phyloP scores from a whole-genome alignment of 2,113 vertebrate genomes.

The Passer montanus region DNA sequence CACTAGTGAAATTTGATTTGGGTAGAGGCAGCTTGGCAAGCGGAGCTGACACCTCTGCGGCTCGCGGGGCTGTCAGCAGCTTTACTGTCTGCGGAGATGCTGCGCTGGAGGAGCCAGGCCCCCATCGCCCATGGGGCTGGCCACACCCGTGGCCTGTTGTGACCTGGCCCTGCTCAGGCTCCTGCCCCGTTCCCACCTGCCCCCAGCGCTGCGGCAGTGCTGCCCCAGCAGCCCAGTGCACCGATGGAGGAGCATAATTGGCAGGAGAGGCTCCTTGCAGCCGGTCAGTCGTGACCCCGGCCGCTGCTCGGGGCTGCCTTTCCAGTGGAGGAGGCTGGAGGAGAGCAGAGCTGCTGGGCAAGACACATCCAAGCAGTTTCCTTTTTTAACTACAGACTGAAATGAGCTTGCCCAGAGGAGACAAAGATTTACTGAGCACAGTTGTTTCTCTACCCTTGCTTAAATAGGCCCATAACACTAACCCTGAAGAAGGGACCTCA shows the following conservation, averaged over 20 bases:
- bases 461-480: conserved; percentile 65
- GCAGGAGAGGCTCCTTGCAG: neutral
- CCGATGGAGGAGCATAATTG: neutral
- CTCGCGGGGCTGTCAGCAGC: neutral
- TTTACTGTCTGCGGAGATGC: neutral
- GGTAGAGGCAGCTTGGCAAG: conserved; percentile 28
- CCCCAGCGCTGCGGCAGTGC: neutral
- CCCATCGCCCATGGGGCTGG: fast-evolving
- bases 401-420: conserved; percentile 50
- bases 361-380: neutral
- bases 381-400: conserved; percentile 56
- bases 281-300: fast-evolving
- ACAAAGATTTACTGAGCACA: conserved; percentile 50
- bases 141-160: fast-evolving
- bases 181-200: neutral
- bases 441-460: conserved; percentile 59
- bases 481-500: conserved; percentile 58
- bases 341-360: neutral
- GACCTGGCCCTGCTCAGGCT: neutral
- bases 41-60: neutral
- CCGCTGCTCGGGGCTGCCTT: neutral
- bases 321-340: neutral
- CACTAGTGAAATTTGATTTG: conserved; percentile 28
- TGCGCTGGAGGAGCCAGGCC: neutral
- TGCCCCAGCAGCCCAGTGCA: neutral